Percentiles rank a stretch among this genome's conserved stretches.
These are phyloP conservation scores for Melierax canorus DNA, from an alignment of 2,113 vertebrate genomes.

Conservation along the genomic window DNA sequence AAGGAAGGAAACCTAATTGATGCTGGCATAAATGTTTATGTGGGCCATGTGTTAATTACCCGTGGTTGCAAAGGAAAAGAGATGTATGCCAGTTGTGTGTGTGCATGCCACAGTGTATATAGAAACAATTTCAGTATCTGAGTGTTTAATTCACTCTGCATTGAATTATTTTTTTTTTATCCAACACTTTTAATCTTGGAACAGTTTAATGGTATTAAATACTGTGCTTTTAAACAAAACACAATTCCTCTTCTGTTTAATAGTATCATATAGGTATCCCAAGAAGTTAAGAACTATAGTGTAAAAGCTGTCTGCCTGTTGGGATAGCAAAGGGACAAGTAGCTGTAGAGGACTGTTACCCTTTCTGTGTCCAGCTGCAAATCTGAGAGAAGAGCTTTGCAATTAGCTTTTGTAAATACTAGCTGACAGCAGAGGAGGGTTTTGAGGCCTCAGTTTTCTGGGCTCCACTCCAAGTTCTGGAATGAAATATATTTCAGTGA, in stretches of 20 bases:
- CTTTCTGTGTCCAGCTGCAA: conserved; percentile 2
- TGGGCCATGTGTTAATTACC: not conserved
- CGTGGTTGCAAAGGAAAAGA: not conserved
- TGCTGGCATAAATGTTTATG: not conserved
- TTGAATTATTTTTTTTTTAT: not conserved
- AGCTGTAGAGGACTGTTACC: not conserved
- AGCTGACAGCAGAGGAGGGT: conserved; percentile 9
- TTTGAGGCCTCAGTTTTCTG: conserved; percentile 41
- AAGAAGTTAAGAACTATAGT: not conserved
- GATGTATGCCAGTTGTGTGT: not conserved
- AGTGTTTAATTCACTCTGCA: not conserved
- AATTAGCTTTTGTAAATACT: conserved; percentile 28
- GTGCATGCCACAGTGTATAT: not conserved
- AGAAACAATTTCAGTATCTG: not conserved
- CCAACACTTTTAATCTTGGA: not conserved
- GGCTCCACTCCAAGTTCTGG: conserved; percentile 37
- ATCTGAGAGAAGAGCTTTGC: conserved; percentile 4
- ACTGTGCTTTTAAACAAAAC: not conserved
- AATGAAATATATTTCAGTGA: conserved; percentile 27
- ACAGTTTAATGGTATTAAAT: not conserved
- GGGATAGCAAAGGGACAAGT: not conserved
- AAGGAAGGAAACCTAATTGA: not conserved
- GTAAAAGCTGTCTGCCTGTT: not conserved
- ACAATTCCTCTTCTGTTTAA: not conserved
- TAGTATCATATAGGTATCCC: not conserved